Evolutionary conservation across 2,797 vertebrate genomes (phyloP).

Genomic region (Spizella passerina): DNA sequence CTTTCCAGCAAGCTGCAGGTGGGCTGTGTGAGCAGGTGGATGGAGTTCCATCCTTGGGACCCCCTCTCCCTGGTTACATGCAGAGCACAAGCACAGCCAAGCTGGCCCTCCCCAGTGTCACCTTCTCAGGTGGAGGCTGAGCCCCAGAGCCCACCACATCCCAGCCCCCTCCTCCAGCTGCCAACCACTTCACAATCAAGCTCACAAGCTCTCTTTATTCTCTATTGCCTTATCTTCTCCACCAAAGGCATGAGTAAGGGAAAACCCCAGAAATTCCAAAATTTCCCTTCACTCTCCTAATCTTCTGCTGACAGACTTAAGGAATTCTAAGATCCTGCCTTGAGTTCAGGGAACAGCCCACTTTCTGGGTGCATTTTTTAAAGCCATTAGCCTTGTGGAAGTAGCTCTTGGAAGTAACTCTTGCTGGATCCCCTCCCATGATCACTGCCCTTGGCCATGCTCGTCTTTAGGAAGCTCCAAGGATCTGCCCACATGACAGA

Average conservation of each 20-base stretch:
- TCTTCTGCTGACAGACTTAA: not conserved
- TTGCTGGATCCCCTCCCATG: not conserved
- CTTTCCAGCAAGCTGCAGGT: not conserved
- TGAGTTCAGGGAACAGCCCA: not conserved
- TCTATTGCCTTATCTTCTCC: not conserved
- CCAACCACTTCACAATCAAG: not conserved
- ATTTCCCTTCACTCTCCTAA: not conserved
- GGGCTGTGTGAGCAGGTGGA: not conserved
- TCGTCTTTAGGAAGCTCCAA: not conserved
- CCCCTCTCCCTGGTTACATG: not conserved
- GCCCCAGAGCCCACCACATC: not conserved
- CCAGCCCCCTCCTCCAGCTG: not conserved
- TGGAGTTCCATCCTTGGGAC: not conserved
- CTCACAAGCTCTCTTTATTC: not conserved
- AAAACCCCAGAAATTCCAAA: not conserved
- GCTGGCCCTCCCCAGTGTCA: not conserved
- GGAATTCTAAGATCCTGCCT: not conserved
- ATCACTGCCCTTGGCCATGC: not conserved
- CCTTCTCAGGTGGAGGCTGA: not conserved
- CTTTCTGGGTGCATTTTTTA: not conserved
- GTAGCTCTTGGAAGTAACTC: not conserved
- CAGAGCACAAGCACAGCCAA: not conserved
- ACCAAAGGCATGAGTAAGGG: not conserved
- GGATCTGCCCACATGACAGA: not conserved
- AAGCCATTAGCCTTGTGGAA: not conserved